Percentiles rank a stretch among this genome's conserved stretches.
These are phyloP conservation scores for Carlito syrichta DNA, from an alignment of 2,113 vertebrate species.

Conservation along the genomic window DNA sequence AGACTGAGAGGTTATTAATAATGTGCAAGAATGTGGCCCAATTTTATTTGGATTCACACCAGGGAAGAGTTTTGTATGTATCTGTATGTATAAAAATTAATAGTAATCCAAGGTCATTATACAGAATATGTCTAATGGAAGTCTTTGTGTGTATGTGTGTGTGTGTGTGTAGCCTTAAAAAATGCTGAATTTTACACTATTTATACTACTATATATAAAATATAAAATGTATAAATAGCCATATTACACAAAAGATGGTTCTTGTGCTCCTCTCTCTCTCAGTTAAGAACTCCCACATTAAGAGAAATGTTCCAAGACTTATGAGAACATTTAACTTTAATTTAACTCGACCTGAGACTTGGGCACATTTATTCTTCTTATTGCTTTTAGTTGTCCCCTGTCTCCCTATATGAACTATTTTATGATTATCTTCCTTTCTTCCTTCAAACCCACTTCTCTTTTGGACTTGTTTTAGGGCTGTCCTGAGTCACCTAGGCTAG, in stretches of 20 bases:
- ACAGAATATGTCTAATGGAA: neutral
- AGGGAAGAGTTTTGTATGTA: neutral
- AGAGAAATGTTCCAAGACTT: neutral
- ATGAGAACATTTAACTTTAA: neutral
- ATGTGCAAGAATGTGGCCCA: neutral
- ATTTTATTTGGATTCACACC: constrained; percentile 28
- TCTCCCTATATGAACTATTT: neutral
- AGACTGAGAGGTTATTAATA: neutral
- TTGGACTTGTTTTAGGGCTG: neutral
- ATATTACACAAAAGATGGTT: neutral
- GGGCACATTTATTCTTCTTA: neutral
- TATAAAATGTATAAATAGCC: too few relatives aligned
- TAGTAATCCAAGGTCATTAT: neutral
- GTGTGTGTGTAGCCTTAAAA: neutral
- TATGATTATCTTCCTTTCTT: neutral
- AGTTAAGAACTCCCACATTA: too few relatives aligned
- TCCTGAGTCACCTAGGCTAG: neutral
- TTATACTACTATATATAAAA: too few relatives aligned
- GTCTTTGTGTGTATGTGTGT: neutral
- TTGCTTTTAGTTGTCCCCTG: neutral
- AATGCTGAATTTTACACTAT: neutral
- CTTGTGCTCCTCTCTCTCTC: neutral
- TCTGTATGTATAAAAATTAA: neutral
- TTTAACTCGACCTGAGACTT: neutral
- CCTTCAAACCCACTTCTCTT: neutral